phyloP scores from a whole-genome alignment of 1,140 invertebrate genomes.

The Physella acuta region DNA sequence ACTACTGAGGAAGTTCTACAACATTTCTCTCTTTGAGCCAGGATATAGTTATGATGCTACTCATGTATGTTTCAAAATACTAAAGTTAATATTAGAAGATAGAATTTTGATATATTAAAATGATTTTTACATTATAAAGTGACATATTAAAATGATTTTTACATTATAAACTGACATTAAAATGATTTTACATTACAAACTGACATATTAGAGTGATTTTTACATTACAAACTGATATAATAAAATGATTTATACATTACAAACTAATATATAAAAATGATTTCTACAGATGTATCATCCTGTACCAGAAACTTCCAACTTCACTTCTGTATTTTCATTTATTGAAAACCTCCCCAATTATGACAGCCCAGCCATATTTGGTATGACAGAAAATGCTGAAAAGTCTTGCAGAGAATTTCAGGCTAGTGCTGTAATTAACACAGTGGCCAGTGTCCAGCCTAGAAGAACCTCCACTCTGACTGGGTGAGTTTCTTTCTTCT shows the following conservation, averaged over 20 bases:
- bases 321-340: constrained; percentile 63
- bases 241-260: too few relatives aligned
- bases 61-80: constrained; percentile 39
- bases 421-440: constrained; percentile 50
- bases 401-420: constrained; percentile 71
- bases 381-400: constrained; percentile 88
- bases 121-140: too few relatives aligned
- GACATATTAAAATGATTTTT: too few relatives aligned
- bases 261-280: too few relatives aligned
- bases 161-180: too few relatives aligned
- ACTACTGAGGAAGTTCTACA: constrained; percentile 67
- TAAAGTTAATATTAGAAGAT: too few relatives aligned
- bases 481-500: constrained; percentile 42
- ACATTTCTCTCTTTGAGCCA: constrained; percentile 41
- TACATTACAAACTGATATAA: too few relatives aligned
- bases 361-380: constrained; percentile 83
- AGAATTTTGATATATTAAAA: too few relatives aligned
- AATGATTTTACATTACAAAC: too few relatives aligned
- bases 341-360: constrained; percentile 74
- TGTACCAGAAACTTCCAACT: constrained; percentile 59
- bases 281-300: constrained; percentile 49
- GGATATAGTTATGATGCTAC: constrained; percentile 53
- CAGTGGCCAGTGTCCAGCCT: constrained; percentile 55
- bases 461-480: constrained; percentile 41
- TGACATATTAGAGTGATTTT: too few relatives aligned